Evolutionary conservation across 2,797 vertebrate genomes (phyloP), one percentile per base, ranked within the genome.

Genomic region (Muscicapa striata): DNA sequence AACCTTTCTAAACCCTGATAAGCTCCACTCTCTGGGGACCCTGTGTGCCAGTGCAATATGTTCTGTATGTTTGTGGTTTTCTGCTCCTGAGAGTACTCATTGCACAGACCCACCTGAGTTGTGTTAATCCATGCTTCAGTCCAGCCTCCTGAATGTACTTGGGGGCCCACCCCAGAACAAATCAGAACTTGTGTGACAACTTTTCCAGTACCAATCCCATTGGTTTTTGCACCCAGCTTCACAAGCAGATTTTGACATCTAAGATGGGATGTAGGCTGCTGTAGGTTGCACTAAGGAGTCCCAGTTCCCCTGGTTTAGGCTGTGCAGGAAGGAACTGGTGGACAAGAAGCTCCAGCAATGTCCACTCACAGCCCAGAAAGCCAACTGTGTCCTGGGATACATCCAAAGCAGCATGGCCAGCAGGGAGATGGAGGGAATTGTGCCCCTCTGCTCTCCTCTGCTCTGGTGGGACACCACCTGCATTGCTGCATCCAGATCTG

Each of bases 311-410:
- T 9, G 4, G 30, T 59, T 84, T 67, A 81, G 59, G 17, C 30
- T 70, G 22, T 24, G 29, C 32, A 26, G 51, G 54, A 78, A 77
- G 32, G 48, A 84, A 27, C 4, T 46, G 21, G 26, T 66, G 46
- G 46, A 34, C 52, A 46, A 41, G 34, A 78, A 64, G 13, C 21
- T 84, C 30, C 66, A 77, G 21, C 5, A 46, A 46, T 41, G 13
- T 20, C 5, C 1, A 0, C 21, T 34, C 26, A 3, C 26, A 72
- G 26, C 26, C 18, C 29, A 72, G 64, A 70, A 46, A 52, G 29
- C n/a, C 45, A 70, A 0, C 11, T 0, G 0, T 15, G 13, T 51
- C 6, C 43, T 76, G 78, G 32, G 36, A 49, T 43, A 20, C 24
- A 40, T 34, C 24, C 13, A 77, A 52, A 77, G 38, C 24, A 52